Evolutionary conservation across 2,113 vertebrate species (phyloP), one percentile per base, ranked within the genome.

Genomic region (Grammomys surdaster): DNA sequence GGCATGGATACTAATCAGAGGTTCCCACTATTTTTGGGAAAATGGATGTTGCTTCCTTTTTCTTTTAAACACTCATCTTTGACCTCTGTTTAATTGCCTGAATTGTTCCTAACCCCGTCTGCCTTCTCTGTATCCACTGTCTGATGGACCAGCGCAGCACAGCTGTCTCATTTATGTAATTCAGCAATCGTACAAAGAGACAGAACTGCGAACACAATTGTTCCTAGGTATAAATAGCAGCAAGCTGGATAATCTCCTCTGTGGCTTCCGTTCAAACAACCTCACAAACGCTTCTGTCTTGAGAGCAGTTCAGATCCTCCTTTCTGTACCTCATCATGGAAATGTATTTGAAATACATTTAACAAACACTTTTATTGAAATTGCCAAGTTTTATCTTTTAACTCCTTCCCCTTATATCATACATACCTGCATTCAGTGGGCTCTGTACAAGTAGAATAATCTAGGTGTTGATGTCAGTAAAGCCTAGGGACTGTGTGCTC

Each of bases 21-120:
- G 85, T 89, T 94, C 93, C 94, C 93, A 96, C 75, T 97, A 93
- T 96, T 96, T 97, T 96, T 96, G 94, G 96, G 88, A 58, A 88
- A 89, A 89, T 67, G 70, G 85, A 93, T 69, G 10, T 91, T 90
- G 72, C 60, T 95, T 7, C 48, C 1, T n/a, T 70, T 88, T 56
- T 56, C 46, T 10, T 97, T 87, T 85, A 51, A 80, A 95, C 76
- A 58, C 36, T 19, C n/a, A 72, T 96, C 93, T 96, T 91, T 95
- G 93, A 93, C 93, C 94, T 95, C 80, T 70, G 36, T 94, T 51
- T 94, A 95, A 96, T 94, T 90, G 65, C 76, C 7, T 7, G 10
- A 24, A 94, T 94, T 96, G 94, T 94, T 90, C 78, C 54, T 96
- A 33, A 67, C 93, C 93, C 87, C 10, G 90, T 75, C 73, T 87